These are phyloP conservation scores for Zaprionus davidi DNA, from an alignment of 1,140 invertebrate species.

Conservation along the genomic window DNA sequence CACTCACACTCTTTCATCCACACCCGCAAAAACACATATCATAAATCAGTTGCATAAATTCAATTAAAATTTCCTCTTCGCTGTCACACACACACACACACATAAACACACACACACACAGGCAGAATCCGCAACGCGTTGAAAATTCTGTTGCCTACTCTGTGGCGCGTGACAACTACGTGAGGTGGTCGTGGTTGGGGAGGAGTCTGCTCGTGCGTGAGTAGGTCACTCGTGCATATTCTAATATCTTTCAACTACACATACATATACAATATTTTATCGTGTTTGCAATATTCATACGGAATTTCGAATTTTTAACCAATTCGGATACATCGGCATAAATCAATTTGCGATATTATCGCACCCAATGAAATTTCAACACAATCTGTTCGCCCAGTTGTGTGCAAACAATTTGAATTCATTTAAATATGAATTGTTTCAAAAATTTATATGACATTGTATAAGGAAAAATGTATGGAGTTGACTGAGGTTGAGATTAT, in stretches of 20 bases:
- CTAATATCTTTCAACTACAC: neutral
- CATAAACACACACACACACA: neutral
- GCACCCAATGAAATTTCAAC: neutral
- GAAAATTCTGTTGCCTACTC: slow-evolving; percentile 17
- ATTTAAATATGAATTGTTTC: neutral
- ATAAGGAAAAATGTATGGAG: too few species aligned
- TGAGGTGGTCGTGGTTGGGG: neutral
- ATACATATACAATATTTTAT: neutral
- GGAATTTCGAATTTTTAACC: slow-evolving; percentile 1
- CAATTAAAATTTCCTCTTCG: slow-evolving; percentile 33
- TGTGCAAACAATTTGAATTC: neutral
- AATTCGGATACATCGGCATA: neutral
- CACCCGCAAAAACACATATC: slow-evolving; percentile 4
- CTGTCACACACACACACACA: slow-evolving; percentile 3
- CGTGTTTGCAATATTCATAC: slow-evolving; percentile 6
- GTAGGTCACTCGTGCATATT: neutral
- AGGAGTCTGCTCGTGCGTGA: neutral
- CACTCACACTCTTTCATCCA: neutral
- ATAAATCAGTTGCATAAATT: slow-evolving; percentile 48
- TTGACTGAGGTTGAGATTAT: too few species aligned
- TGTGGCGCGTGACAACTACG: neutral
- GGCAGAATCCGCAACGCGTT: neutral
- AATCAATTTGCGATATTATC: slow-evolving; percentile 14
- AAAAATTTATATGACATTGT: neutral
- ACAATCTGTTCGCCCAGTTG: neutral